Evolutionary conservation across 2,797 vertebrate genomes (phyloP).

Genomic region (Phrynocephalus guinanensis): DNA sequence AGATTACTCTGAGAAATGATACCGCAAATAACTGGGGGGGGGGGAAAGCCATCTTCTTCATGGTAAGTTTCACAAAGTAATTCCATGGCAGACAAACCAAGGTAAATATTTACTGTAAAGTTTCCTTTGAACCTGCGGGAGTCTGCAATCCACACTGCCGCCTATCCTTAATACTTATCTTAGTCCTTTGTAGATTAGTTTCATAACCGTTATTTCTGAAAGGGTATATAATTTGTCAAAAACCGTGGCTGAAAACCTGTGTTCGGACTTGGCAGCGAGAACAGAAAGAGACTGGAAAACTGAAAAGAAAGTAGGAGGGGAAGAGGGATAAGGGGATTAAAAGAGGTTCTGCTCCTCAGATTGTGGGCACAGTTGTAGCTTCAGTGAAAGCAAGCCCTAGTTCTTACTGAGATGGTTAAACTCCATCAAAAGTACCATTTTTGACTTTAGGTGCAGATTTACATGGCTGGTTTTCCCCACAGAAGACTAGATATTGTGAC

Average conservation of each 20-base stretch:
- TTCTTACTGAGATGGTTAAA: too few species aligned
- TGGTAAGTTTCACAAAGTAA: constrained; percentile 69
- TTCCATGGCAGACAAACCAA: constrained; percentile 60
- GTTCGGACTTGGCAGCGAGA: not conserved
- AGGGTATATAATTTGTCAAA: constrained; percentile 48
- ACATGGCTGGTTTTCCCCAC: too few species aligned
- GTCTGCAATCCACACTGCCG: constrained; percentile 47
- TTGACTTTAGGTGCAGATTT: too few species aligned
- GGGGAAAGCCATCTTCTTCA: constrained; percentile 65
- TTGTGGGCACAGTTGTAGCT: not conserved
- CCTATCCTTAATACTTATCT: constrained; percentile 61
- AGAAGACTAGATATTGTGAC: not conserved
- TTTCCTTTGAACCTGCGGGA: constrained; percentile 60
- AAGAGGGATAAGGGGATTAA: not conserved
- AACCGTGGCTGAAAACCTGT: constrained; percentile 24
- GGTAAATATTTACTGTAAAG: constrained; percentile 66
- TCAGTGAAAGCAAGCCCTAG: not conserved
- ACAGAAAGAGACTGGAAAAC: not conserved
- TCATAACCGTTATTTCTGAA: constrained; percentile 53
- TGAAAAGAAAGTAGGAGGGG: not conserved
- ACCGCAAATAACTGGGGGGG: constrained; percentile 57
- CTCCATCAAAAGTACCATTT: not conserved
- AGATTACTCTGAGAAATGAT: constrained; percentile 61
- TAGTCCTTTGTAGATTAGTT: constrained; percentile 55
- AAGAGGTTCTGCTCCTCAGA: not conserved